Evolutionary conservation across 2,888 invertebrate genomes (phyloP).

Genomic region (Cyclophora punctaria): DNA sequence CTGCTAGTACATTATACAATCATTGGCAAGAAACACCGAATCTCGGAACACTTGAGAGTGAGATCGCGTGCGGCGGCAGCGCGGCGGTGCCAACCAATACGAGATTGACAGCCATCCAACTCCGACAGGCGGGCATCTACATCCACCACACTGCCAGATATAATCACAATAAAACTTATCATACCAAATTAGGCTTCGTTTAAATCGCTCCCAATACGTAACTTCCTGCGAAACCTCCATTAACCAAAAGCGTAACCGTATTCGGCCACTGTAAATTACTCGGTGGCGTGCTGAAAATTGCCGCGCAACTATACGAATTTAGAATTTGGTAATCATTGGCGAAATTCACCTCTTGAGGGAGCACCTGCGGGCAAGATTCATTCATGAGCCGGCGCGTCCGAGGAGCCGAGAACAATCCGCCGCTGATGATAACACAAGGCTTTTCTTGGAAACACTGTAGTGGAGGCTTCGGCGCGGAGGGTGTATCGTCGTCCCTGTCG

Average conservation of each 20-base stretch:
- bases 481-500: slow-evolving; percentile 47
- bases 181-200: slow-evolving; percentile 36
- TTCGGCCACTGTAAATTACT: slow-evolving; percentile 62
- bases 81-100: slow-evolving; percentile 51
- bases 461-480: slow-evolving; percentile 62
- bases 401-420: slow-evolving; percentile 64
- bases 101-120: slow-evolving; percentile 51
- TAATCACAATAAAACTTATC: slow-evolving; percentile 29
- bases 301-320: slow-evolving; percentile 49
- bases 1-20: slow-evolving; percentile 56
- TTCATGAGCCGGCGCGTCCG: slow-evolving; percentile 58
- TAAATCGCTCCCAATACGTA: slow-evolving; percentile 46
- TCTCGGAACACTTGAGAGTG: slow-evolving; percentile 44
- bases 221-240: slow-evolving; percentile 60
- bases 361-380: slow-evolving; percentile 68
- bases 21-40: slow-evolving; percentile 54
- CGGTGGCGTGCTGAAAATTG: slow-evolving; percentile 65
- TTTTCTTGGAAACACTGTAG: slow-evolving; percentile 63
- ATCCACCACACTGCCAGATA: slow-evolving; percentile 37
- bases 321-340: slow-evolving; percentile 55
- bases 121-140: slow-evolving; percentile 38
- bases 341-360: slow-evolving; percentile 57
- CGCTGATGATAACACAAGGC: slow-evolving; percentile 69
- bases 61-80: slow-evolving; percentile 56
- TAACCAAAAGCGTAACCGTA: slow-evolving; percentile 44